Conservation (phyloP, 37 sponge, comb jelly and placozoan genomes). For the Axinella damicornis region DNA sequence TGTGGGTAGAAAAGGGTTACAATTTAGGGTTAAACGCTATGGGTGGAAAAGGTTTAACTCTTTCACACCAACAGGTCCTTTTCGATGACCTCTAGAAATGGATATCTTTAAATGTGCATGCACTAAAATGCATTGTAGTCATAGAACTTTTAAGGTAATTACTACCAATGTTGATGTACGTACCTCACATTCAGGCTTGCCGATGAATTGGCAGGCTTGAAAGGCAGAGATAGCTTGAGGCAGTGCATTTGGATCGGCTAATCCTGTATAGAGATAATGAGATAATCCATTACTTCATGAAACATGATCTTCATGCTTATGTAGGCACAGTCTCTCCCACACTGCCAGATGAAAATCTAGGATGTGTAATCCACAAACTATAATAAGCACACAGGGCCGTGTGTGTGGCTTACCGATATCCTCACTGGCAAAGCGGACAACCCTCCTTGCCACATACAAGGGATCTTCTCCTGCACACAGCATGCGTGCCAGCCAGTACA, state of each 20-base stretch:
- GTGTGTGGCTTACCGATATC: conserved; percentile 47
- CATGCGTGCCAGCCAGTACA: conserved; percentile 73
- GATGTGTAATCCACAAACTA: too few species aligned
- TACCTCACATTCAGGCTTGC: conserved; percentile 71
- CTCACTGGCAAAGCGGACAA: conserved; percentile 63
- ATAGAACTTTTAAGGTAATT: too few species aligned
- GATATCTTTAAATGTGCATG: too few species aligned
- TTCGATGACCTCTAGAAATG: too few species aligned
- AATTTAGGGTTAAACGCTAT: too few species aligned
- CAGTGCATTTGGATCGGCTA: conserved; percentile 62
- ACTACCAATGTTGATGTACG: neutral
- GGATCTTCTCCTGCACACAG: conserved; percentile 67
- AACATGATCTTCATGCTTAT: too few species aligned
- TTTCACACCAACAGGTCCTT: too few species aligned
- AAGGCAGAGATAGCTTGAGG: conserved; percentile 56
- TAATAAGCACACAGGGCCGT: neutral
- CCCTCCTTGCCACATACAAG: conserved; percentile 56
- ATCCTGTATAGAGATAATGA: conserved; percentile 20
- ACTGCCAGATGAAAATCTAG: neutral
- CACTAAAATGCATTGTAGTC: too few species aligned
- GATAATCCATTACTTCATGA: neutral
- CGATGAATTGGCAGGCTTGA: conserved; percentile 60
- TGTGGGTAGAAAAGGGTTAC: too few species aligned
- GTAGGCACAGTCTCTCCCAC: too few species aligned
- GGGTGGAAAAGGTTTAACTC: too few species aligned